These are phyloP conservation scores for Drosophila burlai DNA, from an alignment of 1,140 invertebrate species.

Conservation along the genomic window DNA sequence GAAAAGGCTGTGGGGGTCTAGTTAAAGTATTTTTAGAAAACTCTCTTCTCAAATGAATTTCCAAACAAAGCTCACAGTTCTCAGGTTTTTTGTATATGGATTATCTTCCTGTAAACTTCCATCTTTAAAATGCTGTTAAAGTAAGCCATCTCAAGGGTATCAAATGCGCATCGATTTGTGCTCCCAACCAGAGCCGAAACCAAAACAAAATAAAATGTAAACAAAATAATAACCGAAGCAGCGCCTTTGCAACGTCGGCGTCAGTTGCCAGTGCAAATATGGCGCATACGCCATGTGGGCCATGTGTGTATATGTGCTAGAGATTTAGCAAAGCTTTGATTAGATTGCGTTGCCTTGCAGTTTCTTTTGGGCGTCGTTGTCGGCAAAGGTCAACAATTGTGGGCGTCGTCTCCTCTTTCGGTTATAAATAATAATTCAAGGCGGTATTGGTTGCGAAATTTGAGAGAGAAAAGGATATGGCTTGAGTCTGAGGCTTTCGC, in stretches of 20 bases:
- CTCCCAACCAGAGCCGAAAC: slow-evolving; percentile 11
- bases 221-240: slow-evolving; percentile 58
- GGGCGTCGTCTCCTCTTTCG: slow-evolving; percentile 5
- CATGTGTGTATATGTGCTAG: slow-evolving; percentile 3
- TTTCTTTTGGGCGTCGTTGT: slow-evolving; percentile 28
- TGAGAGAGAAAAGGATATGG: slow-evolving; percentile 8
- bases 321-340: slow-evolving; percentile 10
- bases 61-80: background rate
- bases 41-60: background rate
- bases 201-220: slow-evolving; percentile 58
- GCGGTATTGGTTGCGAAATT: background rate
- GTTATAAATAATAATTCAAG: slow-evolving; percentile 20
- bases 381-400: slow-evolving; percentile 30
- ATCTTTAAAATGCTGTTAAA: background rate
- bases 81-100: background rate
- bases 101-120: slow-evolving; percentile 13
- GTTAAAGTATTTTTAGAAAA: too few relatives aligned
- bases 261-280: slow-evolving; percentile 34
- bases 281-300: slow-evolving; percentile 40
- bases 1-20: too few relatives aligned
- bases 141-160: slow-evolving; percentile 14
- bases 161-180: background rate
- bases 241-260: slow-evolving; percentile 5
- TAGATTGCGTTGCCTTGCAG: slow-evolving; percentile 39
- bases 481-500: background rate